Conservation (phyloP, 2,113 vertebrate genomes). For the Zapus hudsonius region DNA sequence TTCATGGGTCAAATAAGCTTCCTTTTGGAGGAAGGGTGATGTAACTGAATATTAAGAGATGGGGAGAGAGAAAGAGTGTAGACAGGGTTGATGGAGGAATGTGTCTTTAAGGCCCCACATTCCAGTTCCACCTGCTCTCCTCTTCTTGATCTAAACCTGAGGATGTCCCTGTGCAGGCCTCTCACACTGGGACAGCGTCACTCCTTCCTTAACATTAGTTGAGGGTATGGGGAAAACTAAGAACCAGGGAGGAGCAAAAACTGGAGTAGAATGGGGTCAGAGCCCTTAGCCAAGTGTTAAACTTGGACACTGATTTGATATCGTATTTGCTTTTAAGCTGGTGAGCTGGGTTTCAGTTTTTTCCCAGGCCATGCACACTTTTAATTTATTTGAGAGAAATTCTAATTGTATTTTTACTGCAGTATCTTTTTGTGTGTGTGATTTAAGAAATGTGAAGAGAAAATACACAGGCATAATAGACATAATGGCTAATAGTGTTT, state of each 20-base stretch:
- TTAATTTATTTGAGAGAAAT: slow-evolving; percentile 85
- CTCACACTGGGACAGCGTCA: too few relatives aligned
- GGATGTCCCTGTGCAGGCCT: too few relatives aligned
- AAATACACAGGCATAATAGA: slow-evolving; percentile 49
- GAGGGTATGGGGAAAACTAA: too few relatives aligned
- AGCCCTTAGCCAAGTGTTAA: slow-evolving; percentile 18
- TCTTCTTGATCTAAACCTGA: not conserved
- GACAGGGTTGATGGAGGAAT: not conserved
- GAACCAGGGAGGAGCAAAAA: not conserved
- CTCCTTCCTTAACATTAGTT: too few relatives aligned
- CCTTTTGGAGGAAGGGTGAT: not conserved
- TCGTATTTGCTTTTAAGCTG: slow-evolving; percentile 49
- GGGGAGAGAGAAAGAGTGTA: too few relatives aligned
- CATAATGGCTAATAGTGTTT: slow-evolving; percentile 79
- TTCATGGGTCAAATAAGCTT: not conserved
- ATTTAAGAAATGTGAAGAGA: slow-evolving; percentile 83
- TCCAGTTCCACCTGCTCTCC: not conserved
- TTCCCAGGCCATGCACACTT: too few relatives aligned
- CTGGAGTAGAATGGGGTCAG: not conserved
- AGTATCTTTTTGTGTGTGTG: slow-evolving; percentile 84
- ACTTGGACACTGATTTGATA: slow-evolving; percentile 34
- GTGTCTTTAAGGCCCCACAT: not conserved
- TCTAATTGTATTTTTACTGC: slow-evolving; percentile 83
- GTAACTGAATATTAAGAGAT: not conserved
- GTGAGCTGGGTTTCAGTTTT: slow-evolving; percentile 71